Base-by-base conservation (phyloP, 2,888 invertebrate species). In the Diarsia rubi region DNA sequence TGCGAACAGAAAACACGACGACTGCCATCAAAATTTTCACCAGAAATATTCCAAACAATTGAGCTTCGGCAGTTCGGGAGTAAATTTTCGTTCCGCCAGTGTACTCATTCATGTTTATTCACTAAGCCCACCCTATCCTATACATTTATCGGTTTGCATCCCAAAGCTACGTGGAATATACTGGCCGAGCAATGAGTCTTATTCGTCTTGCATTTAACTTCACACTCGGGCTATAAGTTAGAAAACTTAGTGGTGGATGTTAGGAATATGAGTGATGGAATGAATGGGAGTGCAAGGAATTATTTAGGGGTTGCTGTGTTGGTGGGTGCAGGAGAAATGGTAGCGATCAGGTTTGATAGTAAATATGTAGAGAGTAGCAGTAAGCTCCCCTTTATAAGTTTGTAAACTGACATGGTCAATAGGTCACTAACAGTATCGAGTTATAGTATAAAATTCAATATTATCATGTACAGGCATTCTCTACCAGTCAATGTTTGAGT, bases 111-210 rank as follows among this genome's bases (percentile, higher is more conserved):
- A 88, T 91, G 89, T 92, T 90, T 91, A 91, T 92, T 92, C 89
- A 92, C 93, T 87, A 90, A 57, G 81, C 90, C 85, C 85, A 86
- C 91, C 91, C 92, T 89, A 91, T 90, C 90, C 92, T 89, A 92
- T 92, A 92, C 95, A 94, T 95, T 95, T 95, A 95, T 94, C 88
- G 93, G 92, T 93, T 94, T 92, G 94, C 93, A 94, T 92, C 93
- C 91, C 81, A 83, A 86, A 86, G 86, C 91, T 92, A 93, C 92
- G 93, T 92, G 92, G 92, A 93, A 92, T 93, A 86, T 75, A 79
- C 89, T 89, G 88, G 85, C 89, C 83, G 69, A 73, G 66, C 78
- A 76, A 78, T 81, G 87, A 87, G 78, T 92, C 90, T 91, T 93
- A 92, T 95, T 90, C 93, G 91, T 95, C 95, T 93, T 91, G 89